These are phyloP conservation scores for Diadromus collaris DNA, from an alignment of 2,888 invertebrate species.

Conservation along the genomic window DNA sequence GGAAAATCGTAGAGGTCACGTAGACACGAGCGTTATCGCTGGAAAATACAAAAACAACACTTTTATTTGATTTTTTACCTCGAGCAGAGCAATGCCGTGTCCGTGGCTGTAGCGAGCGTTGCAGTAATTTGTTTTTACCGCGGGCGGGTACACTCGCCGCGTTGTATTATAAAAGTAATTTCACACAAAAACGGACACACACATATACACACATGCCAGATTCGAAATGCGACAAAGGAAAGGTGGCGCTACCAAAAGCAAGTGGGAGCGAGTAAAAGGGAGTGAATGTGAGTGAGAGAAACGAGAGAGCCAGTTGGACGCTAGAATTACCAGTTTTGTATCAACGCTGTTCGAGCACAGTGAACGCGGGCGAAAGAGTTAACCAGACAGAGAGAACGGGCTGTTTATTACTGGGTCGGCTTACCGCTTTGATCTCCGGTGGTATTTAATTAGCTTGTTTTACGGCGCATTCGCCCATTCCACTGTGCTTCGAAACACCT, in stretches of 20 bases:
- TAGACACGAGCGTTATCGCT: not conserved
- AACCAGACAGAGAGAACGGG: constrained; percentile 48
- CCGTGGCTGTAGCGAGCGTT: constrained; percentile 16
- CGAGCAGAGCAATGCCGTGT: constrained; percentile 20
- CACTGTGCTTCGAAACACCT: constrained; percentile 1
- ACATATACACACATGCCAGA: not conserved
- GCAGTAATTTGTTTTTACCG: constrained; percentile 53
- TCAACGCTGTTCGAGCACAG: constrained; percentile 43
- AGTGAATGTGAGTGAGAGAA: constrained; percentile 32
- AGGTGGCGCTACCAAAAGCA: constrained; percentile 27
- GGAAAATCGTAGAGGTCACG: constrained; percentile 10
- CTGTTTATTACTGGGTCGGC: constrained; percentile 63
- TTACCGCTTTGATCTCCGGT: constrained; percentile 60
- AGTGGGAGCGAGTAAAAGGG: constrained; percentile 19
- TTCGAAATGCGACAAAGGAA: constrained; percentile 48
- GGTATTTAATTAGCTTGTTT: constrained; percentile 66
- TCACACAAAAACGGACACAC: constrained; percentile 13
- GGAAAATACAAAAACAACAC: constrained; percentile 7
- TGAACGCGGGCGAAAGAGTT: constrained; percentile 35
- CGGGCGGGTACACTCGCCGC: constrained; percentile 21
- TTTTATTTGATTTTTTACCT: constrained; percentile 30
- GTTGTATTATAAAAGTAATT: constrained; percentile 51
- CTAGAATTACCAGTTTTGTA: constrained; percentile 61
- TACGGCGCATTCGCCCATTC: constrained; percentile 47
- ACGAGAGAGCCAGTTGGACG: constrained; percentile 39